These are phyloP conservation scores for Neuroscelio doddi DNA, from an alignment of 2,888 invertebrate species.

Conservation along the genomic window DNA sequence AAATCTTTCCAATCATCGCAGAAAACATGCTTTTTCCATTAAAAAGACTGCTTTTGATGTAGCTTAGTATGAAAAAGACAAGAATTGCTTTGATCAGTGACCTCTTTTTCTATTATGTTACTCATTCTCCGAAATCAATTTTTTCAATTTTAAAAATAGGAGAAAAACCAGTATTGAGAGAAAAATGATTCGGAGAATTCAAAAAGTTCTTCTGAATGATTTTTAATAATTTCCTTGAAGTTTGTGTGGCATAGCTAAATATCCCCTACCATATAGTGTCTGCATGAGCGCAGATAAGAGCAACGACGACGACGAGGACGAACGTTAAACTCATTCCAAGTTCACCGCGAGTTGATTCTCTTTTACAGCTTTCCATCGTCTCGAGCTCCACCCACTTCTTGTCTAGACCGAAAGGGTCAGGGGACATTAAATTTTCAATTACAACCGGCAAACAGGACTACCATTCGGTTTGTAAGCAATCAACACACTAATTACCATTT, in stretches of 20 bases:
- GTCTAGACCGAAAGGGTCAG: conserved; percentile 13
- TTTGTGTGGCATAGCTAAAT: conserved; percentile 22
- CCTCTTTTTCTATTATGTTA: too few relatives aligned
- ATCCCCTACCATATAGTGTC: conserved; percentile 14
- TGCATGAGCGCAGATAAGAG: conserved; percentile 27
- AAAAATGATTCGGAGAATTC: neutral
- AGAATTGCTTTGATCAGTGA: too few relatives aligned
- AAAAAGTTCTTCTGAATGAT: conserved; percentile 28
- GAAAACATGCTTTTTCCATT: too few relatives aligned
- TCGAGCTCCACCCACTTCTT: conserved; percentile 21
- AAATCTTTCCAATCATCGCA: too few relatives aligned
- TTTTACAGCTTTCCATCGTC: conserved; percentile 21
- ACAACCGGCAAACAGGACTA: conserved; percentile 15
- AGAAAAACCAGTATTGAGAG: too few relatives aligned
- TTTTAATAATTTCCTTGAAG: conserved; percentile 39
- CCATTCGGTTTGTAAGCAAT: conserved; percentile 10
- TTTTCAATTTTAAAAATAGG: too few relatives aligned
- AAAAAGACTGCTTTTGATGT: too few relatives aligned
- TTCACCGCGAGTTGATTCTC: conserved; percentile 38
- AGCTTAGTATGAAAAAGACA: too few relatives aligned
- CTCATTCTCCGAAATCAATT: too few relatives aligned
- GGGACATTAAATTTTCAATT: conserved; percentile 51
- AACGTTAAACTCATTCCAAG: conserved; percentile 45
- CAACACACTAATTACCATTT: conserved; percentile 9
- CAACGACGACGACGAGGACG: conserved; percentile 12